Evolutionary conservation across 2,888 invertebrate species (phyloP), one percentile per base, ranked within the genome.

Genomic region (Mechanitis messenoides): DNA sequence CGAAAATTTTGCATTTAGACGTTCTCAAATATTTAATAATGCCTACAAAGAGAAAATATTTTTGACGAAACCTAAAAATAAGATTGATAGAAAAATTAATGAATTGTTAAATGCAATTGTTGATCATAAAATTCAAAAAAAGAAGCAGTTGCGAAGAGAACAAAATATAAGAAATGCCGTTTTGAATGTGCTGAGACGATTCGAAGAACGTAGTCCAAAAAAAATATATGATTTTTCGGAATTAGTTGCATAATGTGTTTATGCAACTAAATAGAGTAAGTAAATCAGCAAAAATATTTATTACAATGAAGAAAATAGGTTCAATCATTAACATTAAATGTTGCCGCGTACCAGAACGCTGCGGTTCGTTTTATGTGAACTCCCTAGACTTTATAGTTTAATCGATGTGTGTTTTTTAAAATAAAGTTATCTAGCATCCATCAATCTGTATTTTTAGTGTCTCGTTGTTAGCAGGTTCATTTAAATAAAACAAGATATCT

Each of bases 1-100:
- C 11, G 65, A 66, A 55, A 66, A 66, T 33, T 33, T 54, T n/a
- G 47, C 60, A 11, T 57, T 58, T 2, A 55, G 63, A 46, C 42
- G 54, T 20, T 45, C 56, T 6, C 28, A 53, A 11, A 2, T 46
- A 46, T 11, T n/a, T 12, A 35, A 55, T n/a, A 9, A 57, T 9
- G 55, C 59, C 4, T 12, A 46, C 45, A 35, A 54, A 45, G 53
- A 62, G 2, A 59, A 58, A 35, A 47, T 60, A 38, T 60, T 45
- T 56, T 11, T 64, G n/a, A 61, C 54, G 5, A 6, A n/a, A 4
- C 59, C 64, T 1, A 35, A 47, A 20, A 38, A 57, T n/a, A 45
- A 31, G 20, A 53, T 57, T 20, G 55, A 57, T 1, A 53, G 53
- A 35, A 45, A 47, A 38, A n/a, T 64, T 33, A 61, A 53, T 20